A percentile compares a stretch with the other conserved stretches of the same genome.
Conservation (phyloP, 1,140 invertebrate genomes). For the Cataglyphis hispanica region DNA sequence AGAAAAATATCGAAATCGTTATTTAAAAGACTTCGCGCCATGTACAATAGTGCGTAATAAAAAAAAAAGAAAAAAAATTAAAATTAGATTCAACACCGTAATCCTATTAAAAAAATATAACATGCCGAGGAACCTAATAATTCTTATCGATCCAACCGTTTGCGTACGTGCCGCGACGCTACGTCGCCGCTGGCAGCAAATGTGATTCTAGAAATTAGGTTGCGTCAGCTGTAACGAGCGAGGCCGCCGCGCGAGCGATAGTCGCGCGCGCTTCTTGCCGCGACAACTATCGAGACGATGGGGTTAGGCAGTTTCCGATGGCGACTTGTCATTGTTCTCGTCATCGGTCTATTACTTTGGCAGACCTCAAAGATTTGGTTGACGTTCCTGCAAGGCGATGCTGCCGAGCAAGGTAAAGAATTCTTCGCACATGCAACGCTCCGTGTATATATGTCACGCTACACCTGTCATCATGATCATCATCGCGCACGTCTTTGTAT, state of each 20-base stretch:
- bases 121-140: not conserved
- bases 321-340: slow-evolving; percentile 67
- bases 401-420: slow-evolving; percentile 58
- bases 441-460: too few species aligned
- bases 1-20: not conserved
- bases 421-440: not conserved
- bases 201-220: slow-evolving; percentile 1
- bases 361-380: slow-evolving; percentile 75
- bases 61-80: not conserved
- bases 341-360: slow-evolving; percentile 74
- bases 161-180: not conserved
- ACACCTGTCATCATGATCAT: not conserved
- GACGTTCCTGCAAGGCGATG: slow-evolving; percentile 24
- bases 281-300: slow-evolving; percentile 66
- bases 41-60: not conserved
- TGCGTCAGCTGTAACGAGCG: slow-evolving; percentile 38
- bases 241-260: slow-evolving; percentile 4
- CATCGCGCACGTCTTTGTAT: not conserved
- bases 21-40: not conserved
- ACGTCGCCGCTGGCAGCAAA: not conserved
- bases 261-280: slow-evolving; percentile 29
- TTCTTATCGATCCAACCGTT: not conserved
- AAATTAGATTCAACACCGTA: not conserved
- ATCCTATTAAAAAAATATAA: not conserved
- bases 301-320: slow-evolving; percentile 73